Percentiles rank a stretch among this genome's conserved stretches.
These are phyloP conservation scores for Callopanchax toddi DNA, from an alignment of 2,113 vertebrate species.

Conservation along the genomic window DNA sequence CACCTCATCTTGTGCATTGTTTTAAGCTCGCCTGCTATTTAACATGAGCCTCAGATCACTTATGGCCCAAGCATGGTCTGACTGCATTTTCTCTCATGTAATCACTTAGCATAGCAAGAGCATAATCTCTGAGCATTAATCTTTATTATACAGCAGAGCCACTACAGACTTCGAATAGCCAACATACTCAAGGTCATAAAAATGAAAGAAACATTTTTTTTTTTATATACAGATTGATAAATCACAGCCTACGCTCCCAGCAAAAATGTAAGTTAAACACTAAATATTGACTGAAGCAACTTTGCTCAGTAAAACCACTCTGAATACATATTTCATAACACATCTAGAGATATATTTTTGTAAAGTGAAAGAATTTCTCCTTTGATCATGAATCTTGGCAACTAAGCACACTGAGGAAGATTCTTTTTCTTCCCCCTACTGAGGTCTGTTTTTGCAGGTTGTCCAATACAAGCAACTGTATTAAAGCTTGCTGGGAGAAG, in stretches of 20 bases:
- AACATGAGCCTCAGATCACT: slow-evolving; percentile 52
- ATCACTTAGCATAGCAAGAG: slow-evolving; percentile 48
- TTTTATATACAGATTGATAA: slow-evolving; percentile 48
- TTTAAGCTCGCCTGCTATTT: slow-evolving; percentile 33
- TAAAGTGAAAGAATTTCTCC: not conserved
- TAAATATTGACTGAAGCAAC: slow-evolving; percentile 46
- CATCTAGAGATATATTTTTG: slow-evolving; percentile 17
- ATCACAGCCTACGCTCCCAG: slow-evolving; percentile 39
- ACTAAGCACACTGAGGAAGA: slow-evolving; percentile 19
- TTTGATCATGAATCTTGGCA: slow-evolving; percentile 9
- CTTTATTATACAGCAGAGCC: slow-evolving; percentile 63
- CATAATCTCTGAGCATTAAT: slow-evolving; percentile 64
- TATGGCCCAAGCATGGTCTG: slow-evolving; percentile 7
- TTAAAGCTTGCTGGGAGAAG: slow-evolving; percentile 29
- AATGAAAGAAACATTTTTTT: slow-evolving; percentile 19
- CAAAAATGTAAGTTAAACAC: slow-evolving; percentile 48
- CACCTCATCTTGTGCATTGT: slow-evolving; percentile 31
- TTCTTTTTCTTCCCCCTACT: slow-evolving; percentile 10
- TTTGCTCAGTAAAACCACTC: slow-evolving; percentile 32
- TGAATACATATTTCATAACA: slow-evolving; percentile 50
- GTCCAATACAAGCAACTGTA: slow-evolving; percentile 13
- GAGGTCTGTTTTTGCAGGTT: slow-evolving; percentile 22
- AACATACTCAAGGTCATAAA: slow-evolving; percentile 59
- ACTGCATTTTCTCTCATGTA: slow-evolving; percentile 52
- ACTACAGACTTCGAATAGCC: slow-evolving; percentile 51